Evolutionary conservation across 2,888 invertebrate species (phyloP), one percentile per base, ranked within the genome.

Genomic region (Andrena trimmerana): DNA sequence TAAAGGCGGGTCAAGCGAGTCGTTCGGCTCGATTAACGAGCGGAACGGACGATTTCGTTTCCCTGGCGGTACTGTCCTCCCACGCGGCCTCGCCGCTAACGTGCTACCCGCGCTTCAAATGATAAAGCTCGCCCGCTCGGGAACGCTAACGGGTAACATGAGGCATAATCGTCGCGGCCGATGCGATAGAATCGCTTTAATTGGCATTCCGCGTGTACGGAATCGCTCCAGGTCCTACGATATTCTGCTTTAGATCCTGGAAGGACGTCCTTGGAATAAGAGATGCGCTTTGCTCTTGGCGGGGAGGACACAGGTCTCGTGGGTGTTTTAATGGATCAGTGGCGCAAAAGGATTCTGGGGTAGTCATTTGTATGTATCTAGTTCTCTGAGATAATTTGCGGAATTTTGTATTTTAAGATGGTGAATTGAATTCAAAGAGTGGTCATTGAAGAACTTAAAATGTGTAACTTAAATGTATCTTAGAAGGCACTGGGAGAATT

Each of bases 131-230:
- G 54, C 3, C 62, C 16, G 24, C 13, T 50, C 68, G 20, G 62
- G 57, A 67, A 70, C 42, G 36, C 48, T 57, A 20, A n/a, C 20
- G 16, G 42, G 24, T 27, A 29, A 57, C 57, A 27, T 52, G 20
- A 66, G 31, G 48, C 57, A 27, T 33, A 20, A 75, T 27, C 33
- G 27, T 48, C 70, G 63, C 36, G 29, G 59, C 36, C 50, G 66
- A 24, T 57, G 24, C 74, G 81, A 86, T 75, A 65, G 70, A 62
- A 82, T 73, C 63, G 77, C 75, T 81, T 81, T 86, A 86, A 84
- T 86, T 81, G 74, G 1, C 24, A 29, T 31, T 24, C 5, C 5
- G 48, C 31, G 59, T 63, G 31, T 62, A 24, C 29, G 54, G 70
- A 63, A 79, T 73, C 69, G 65, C 54, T 31, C 48, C 60, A 13